Conservation (phyloP, 2,888 invertebrate species). For the Scrobipalpa atriplicella region DNA sequence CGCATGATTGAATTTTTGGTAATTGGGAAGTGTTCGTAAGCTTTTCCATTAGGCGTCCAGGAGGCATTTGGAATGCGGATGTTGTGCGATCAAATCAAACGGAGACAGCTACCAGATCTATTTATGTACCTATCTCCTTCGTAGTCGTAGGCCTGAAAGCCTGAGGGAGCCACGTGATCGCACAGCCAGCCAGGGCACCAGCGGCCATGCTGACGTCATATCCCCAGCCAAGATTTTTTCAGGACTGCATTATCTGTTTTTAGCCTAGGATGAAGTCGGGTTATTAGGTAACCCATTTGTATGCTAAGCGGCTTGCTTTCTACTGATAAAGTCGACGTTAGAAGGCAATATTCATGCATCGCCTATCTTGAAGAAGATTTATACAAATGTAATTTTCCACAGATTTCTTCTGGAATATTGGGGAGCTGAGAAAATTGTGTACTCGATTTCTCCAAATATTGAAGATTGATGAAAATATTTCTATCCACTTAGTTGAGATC, state of each 20-base stretch:
- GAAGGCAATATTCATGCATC: not conserved
- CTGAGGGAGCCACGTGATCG: conserved; percentile 54
- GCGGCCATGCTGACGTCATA: conserved; percentile 47
- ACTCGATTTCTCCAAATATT: not conserved
- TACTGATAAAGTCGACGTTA: conserved; percentile 7
- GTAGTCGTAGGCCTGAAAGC: conserved; percentile 29
- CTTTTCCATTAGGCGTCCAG: not conserved
- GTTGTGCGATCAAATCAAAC: not conserved
- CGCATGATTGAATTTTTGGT: conserved; percentile 9
- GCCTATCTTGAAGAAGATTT: not conserved
- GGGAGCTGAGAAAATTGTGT: not conserved
- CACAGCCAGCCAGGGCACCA: conserved; percentile 34
- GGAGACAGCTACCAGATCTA: not conserved
- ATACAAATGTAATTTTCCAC: not conserved
- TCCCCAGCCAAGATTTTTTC: conserved; percentile 32
- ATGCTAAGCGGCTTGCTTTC: conserved; percentile 22
- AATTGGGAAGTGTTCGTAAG: not conserved
- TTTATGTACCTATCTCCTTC: not conserved
- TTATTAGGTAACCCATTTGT: conserved; percentile 26
- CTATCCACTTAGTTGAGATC: not conserved
- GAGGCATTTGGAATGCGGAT: not conserved
- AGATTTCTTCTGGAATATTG: not conserved
- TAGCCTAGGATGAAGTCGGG: conserved; percentile 15
- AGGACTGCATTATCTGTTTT: conserved; percentile 25
- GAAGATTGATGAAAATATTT: not conserved